These are phyloP conservation scores for Anolis apletophallus DNA, from an alignment of 2,797 vertebrate genomes.

Conservation along the genomic window DNA sequence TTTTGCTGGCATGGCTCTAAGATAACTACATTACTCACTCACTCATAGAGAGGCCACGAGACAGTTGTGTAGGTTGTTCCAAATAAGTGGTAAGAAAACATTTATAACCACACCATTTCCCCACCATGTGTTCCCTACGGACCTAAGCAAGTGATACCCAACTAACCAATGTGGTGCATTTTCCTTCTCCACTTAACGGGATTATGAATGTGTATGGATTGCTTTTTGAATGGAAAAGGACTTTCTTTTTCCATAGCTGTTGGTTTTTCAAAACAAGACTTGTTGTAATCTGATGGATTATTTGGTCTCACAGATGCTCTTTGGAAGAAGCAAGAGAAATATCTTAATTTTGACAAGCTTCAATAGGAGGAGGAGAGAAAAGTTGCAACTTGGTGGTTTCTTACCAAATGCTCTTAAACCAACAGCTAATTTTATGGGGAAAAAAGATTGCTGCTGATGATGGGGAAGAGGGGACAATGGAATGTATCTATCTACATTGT, in stretches of 20 bases:
- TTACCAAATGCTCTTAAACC: not conserved
- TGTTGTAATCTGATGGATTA: not conserved
- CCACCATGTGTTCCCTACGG: constrained; percentile 8
- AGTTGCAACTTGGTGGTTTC: not conserved
- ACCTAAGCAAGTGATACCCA: constrained; percentile 30
- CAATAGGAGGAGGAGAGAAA: not conserved
- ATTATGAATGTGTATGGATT: constrained; percentile 40
- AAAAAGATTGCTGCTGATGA: not conserved
- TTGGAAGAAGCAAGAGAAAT: not conserved
- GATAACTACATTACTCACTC: constrained; percentile 45
- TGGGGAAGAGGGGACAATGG: not conserved
- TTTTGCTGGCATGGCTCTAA: constrained; percentile 51
- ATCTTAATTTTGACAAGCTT: not conserved
- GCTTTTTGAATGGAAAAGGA: constrained; percentile 41
- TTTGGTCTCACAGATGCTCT: not conserved
- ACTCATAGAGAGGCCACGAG: constrained; percentile 52
- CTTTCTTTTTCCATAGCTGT: not conserved
- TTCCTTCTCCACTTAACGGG: not conserved
- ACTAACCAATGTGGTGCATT: constrained; percentile 28
- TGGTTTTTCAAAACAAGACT: constrained; percentile 19
- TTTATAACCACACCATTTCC: constrained; percentile 36
- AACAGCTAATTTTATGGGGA: not conserved
- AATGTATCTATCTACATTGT: no score
- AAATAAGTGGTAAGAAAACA: constrained; percentile 48
- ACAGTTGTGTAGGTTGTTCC: constrained; percentile 31